phyloP scores from a whole-genome alignment of 2,797 vertebrate species.

The Periparus ater region DNA sequence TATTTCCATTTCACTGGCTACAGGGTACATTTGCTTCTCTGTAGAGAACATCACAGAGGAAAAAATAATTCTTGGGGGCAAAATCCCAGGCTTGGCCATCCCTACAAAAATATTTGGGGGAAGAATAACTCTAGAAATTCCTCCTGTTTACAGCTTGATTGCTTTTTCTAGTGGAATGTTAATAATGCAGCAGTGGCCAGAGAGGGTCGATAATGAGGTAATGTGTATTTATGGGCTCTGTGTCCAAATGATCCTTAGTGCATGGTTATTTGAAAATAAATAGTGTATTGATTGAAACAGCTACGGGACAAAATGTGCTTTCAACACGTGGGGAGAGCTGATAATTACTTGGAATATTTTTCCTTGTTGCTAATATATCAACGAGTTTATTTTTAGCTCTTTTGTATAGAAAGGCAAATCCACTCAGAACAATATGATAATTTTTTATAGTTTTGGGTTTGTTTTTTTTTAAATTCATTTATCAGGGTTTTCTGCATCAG shows the following conservation, averaged over 20 bases:
- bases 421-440: background rate
- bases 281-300: constrained; percentile 43
- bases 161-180: constrained; percentile 49
- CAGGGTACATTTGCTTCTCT: background rate
- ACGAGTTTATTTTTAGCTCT: background rate
- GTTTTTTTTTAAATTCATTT: no score
- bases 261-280: constrained; percentile 57
- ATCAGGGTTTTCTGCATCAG: background rate
- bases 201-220: constrained; percentile 58
- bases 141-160: constrained; percentile 37
- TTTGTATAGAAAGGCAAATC: background rate
- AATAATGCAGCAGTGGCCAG: constrained; percentile 39
- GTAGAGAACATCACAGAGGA: background rate
- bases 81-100: background rate
- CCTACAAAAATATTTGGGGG: background rate
- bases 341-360: constrained; percentile 32
- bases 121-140: background rate
- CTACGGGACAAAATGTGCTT: background rate
- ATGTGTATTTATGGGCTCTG: constrained; percentile 58
- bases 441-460: background rate
- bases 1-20: background rate
- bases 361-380: background rate
- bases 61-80: background rate
- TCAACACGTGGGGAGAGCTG: constrained; percentile 4
- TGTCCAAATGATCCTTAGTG: constrained; percentile 45